Conservation (phyloP, 2,888 invertebrate species). For the Amphipyra tragopoginis region DNA sequence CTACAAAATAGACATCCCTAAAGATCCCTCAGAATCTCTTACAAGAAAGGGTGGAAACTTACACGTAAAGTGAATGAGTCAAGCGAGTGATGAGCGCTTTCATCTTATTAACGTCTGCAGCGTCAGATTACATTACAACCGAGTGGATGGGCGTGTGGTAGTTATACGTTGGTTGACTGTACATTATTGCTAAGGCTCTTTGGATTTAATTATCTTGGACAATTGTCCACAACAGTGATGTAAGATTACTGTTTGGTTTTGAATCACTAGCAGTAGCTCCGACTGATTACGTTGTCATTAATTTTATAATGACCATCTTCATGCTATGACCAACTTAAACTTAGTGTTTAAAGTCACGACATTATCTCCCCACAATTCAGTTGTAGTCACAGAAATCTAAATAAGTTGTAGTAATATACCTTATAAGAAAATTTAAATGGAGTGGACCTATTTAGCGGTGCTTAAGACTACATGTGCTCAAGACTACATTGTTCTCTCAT, state of each 20-base stretch:
- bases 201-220: conserved; percentile 29
- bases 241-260: not conserved
- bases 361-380: too few relatives aligned
- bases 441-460: too few relatives aligned
- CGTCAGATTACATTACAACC: conserved; percentile 54
- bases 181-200: conserved; percentile 25
- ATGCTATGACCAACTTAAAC: too few relatives aligned
- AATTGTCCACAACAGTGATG: not conserved
- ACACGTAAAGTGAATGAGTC: conserved; percentile 51
- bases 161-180: not conserved
- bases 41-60: conserved; percentile 20
- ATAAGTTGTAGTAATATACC: too few relatives aligned
- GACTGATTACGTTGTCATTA: too few relatives aligned
- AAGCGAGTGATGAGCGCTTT: conserved; percentile 61
- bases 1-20: conserved; percentile 3
- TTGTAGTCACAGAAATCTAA: too few relatives aligned
- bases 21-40: conserved; percentile 6
- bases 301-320: too few relatives aligned
- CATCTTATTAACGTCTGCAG: conserved; percentile 63
- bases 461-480: too few relatives aligned
- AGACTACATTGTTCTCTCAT: too few relatives aligned
- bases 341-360: too few relatives aligned
- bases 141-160: conserved; percentile 15
- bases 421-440: too few relatives aligned
- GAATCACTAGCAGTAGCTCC: not conserved